These are phyloP conservation scores for Pemphigus obesinymphae DNA, from an alignment of 1,140 invertebrate species.

Conservation along the genomic window DNA sequence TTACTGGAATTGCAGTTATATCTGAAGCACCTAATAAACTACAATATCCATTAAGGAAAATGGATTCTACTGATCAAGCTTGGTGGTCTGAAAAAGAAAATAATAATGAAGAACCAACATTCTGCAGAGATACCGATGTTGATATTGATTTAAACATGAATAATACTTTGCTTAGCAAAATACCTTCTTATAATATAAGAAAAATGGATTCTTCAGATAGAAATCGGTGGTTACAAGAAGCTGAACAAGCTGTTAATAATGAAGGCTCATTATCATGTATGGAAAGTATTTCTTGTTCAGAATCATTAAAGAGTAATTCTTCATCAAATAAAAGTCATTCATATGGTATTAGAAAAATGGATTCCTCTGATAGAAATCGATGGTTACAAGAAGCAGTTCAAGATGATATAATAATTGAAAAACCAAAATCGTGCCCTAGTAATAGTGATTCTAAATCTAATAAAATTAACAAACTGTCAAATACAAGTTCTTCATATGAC, in stretches of 20 bases:
- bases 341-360: slow-evolving; percentile 31
- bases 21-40: background rate
- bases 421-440: background rate
- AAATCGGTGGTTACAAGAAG: slow-evolving; percentile 37
- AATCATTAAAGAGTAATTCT: background rate
- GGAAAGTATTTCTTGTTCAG: slow-evolving; percentile 13
- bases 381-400: slow-evolving; percentile 23
- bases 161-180: background rate
- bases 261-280: background rate
- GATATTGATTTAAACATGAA: background rate
- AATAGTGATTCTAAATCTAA: background rate
- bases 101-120: background rate
- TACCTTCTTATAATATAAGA: slow-evolving; percentile 10
- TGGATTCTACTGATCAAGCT: background rate
- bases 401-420: background rate
- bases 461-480: background rate
- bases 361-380: slow-evolving; percentile 32
- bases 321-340: background rate
- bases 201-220: slow-evolving; percentile 42
- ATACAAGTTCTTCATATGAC: background rate
- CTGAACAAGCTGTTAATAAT: background rate
- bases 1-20: background rate
- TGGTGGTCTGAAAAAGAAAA: slow-evolving; percentile 10
- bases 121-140: background rate
- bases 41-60: slow-evolving; percentile 21